A percentile compares a stretch with the other conserved stretches of the same genome.
Evolutionary conservation across 2,113 vertebrate genomes (phyloP).

Genomic region (Micronisus gabar): DNA sequence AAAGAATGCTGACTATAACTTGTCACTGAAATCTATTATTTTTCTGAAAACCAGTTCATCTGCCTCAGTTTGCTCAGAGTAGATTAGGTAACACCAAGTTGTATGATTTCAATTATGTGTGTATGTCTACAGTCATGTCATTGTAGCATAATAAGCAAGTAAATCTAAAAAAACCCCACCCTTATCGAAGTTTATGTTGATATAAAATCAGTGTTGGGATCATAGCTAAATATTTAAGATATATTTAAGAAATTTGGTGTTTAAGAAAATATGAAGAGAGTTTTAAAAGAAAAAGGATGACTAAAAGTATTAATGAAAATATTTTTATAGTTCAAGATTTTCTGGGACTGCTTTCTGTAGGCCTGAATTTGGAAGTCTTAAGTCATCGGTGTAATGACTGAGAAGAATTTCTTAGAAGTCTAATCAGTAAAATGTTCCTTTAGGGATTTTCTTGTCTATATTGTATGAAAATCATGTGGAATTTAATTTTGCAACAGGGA

Average conservation of each 20-base stretch:
- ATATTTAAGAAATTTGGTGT: neutral
- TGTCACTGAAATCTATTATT: neutral
- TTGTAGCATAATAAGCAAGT: neutral
- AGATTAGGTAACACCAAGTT: neutral
- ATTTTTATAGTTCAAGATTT: neutral
- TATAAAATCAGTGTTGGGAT: neutral
- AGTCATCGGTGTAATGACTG: neutral
- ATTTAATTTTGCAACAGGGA: slow-evolving; percentile 60
- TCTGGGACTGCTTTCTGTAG: neutral
- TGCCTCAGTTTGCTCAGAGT: neutral
- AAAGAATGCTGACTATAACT: neutral
- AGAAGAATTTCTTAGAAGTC: neutral
- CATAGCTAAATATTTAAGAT: neutral
- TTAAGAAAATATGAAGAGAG: neutral
- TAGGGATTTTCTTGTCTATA: slow-evolving; percentile 42
- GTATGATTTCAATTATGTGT: neutral
- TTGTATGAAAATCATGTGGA: slow-evolving; percentile 58
- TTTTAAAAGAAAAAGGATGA: neutral
- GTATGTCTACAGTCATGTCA: neutral
- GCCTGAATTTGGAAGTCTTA: neutral
- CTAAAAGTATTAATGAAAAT: neutral
- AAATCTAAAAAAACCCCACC: neutral
- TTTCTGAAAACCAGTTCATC: neutral
- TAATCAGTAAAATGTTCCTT: slow-evolving; percentile 52
- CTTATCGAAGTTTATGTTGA: neutral